A percentile compares a stretch with the other conserved stretches of the same genome.
Conservation (phyloP, 53 echinoderm and acorn worm species). For the Paracentrotus lividus region DNA sequence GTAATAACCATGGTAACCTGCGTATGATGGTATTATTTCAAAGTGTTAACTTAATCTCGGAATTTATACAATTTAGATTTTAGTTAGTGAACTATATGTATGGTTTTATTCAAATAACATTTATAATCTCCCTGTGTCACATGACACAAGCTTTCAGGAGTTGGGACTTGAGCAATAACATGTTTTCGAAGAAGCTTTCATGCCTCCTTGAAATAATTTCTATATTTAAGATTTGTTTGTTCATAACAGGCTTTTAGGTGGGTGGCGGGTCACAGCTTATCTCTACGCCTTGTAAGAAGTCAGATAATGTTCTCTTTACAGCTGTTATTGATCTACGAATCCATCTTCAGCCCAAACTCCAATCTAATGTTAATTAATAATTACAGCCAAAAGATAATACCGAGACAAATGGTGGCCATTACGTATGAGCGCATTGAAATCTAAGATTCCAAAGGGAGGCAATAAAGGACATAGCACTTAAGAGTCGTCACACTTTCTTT, state of each 20-base stretch:
- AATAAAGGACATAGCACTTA: constrained; percentile 32
- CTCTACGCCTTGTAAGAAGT: not conserved
- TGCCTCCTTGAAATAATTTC: constrained; percentile 18
- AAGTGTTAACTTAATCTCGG: too few relatives aligned
- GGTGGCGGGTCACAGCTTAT: constrained; percentile 13
- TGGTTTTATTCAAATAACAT: not conserved
- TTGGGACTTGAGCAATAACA: not conserved
- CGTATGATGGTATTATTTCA: too few relatives aligned
- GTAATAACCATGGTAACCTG: too few relatives aligned
- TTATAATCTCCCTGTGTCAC: not conserved
- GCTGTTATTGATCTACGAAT: constrained; percentile 40
- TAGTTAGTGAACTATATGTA: not conserved
- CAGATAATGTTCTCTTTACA: constrained; percentile 48
- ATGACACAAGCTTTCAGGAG: not conserved
- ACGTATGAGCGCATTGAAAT: not conserved
- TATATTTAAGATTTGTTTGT: constrained; percentile 51
- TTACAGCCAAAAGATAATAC: constrained; percentile 47
- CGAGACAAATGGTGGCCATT: not conserved
- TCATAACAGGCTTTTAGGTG: constrained; percentile 47
- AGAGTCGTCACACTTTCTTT: constrained; percentile 8
- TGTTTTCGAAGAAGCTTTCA: constrained; percentile 27
- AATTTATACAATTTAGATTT: too few relatives aligned
- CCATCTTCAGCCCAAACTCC: constrained; percentile 14
- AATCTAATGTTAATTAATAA: constrained; percentile 52
- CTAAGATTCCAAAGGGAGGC: constrained; percentile 14